A percentile compares a stretch with the other conserved stretches of the same genome.
Evolutionary conservation across 2,797 vertebrate genomes (phyloP).

Genomic region (Nannoperca australis): DNA sequence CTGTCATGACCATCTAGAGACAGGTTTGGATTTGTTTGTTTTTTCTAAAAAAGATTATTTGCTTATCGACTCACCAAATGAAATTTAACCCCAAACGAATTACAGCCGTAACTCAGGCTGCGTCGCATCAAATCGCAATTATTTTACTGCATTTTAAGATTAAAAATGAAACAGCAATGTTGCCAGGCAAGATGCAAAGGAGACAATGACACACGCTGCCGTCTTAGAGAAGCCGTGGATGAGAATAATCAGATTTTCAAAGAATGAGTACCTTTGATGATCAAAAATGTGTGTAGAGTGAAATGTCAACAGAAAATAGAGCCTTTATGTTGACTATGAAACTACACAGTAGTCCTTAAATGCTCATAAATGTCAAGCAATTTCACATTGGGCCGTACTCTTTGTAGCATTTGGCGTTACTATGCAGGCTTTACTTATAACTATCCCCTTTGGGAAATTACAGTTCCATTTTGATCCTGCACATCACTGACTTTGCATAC

Average conservation of each 20-base stretch:
- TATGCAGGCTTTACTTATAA: not conserved
- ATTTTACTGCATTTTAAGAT: slow-evolving; percentile 48
- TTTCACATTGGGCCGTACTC: not conserved
- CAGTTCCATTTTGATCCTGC: slow-evolving; percentile 7
- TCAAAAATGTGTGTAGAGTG: not conserved
- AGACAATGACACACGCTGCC: not conserved
- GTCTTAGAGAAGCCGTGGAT: slow-evolving; percentile 9
- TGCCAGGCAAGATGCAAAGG: slow-evolving; percentile 4
- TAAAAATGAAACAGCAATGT: slow-evolving; percentile 12
- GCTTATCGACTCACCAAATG: slow-evolving; percentile 41
- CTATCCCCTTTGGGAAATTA: slow-evolving; percentile 10
- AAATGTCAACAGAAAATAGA: not conserved
- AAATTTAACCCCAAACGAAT: slow-evolving; percentile 15
- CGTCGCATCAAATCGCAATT: slow-evolving; percentile 32
- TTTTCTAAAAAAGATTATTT: slow-evolving; percentile 18
- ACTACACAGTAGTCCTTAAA: not conserved
- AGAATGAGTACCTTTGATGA: not conserved
- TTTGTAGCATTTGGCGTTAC: slow-evolving; percentile 1
- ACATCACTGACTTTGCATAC: slow-evolving; percentile 11
- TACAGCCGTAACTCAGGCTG: slow-evolving; percentile 1
- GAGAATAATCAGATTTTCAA: not conserved
- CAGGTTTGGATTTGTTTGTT: not conserved
- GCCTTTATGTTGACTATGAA: not conserved
- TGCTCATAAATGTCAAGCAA: not conserved
- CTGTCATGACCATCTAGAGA: slow-evolving; percentile 30